phyloP scores from a whole-genome alignment of 2,888 invertebrate genomes.

The Eupithecia tripunctaria region DNA sequence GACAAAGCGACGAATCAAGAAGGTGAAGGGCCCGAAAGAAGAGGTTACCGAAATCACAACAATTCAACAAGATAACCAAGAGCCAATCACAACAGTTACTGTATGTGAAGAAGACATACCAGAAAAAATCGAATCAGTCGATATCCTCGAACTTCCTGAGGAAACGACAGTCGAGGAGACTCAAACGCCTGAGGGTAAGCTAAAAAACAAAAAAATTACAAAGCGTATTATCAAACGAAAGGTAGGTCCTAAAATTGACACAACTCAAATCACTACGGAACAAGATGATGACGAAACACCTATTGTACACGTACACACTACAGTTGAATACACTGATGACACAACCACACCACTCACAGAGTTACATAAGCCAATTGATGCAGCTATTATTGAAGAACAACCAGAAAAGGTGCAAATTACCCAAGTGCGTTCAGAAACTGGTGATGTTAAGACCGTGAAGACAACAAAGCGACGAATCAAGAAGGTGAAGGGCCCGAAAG shows the following conservation, averaged over 20 bases:
- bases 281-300: conserved; percentile 38
- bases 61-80: conserved; percentile 30
- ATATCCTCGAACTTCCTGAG: conserved; percentile 50
- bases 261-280: conserved; percentile 44
- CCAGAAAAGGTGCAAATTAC: conserved; percentile 42
- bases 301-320: conserved; percentile 27
- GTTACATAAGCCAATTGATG: too few relatives aligned
- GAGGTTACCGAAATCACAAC: conserved; percentile 45
- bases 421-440: conserved; percentile 45
- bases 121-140: conserved; percentile 15
- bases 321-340: too few relatives aligned
- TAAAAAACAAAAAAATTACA: conserved; percentile 50
- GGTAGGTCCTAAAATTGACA: conserved; percentile 50
- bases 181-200: conserved; percentile 45
- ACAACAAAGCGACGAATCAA: conserved; percentile 54
- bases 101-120: conserved; percentile 54
- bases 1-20: conserved; percentile 55
- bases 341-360: too few relatives aligned
- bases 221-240: conserved; percentile 50
- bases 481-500: conserved; percentile 47
- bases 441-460: conserved; percentile 47
- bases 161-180: too few relatives aligned
- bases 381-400: too few relatives aligned
- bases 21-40: conserved; percentile 42
- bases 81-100: conserved; percentile 34